These are phyloP conservation scores for Dolomedes plantarius DNA, from an alignment of 2,888 invertebrate species.

Conservation along the genomic window DNA sequence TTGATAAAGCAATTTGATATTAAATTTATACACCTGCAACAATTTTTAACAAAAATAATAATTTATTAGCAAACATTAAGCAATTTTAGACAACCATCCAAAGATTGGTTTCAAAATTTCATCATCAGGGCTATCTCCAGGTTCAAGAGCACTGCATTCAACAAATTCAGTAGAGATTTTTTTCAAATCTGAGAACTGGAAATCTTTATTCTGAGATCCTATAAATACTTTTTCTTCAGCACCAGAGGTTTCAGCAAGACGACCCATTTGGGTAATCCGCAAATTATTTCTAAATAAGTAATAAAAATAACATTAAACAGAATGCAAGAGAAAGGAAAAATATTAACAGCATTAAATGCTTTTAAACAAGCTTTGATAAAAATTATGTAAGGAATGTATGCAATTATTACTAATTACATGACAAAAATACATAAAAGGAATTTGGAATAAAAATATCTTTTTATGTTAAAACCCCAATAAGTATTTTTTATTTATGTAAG, in stretches of 20 bases:
- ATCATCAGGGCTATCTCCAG: conserved; percentile 71
- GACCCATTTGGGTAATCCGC: conserved; percentile 88
- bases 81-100: conserved; percentile 59
- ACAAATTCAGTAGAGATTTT: conserved; percentile 81
- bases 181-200: conserved; percentile 86
- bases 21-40: too few relatives aligned
- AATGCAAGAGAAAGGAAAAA: too few relatives aligned
- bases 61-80: conserved; percentile 34
- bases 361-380: neutral
- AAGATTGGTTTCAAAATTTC: conserved; percentile 23
- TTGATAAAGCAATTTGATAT: too few relatives aligned
- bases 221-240: conserved; percentile 81
- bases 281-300: conserved; percentile 84
- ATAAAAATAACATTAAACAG: too few relatives aligned
- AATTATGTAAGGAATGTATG: too few relatives aligned
- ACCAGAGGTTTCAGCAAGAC: conserved; percentile 86
- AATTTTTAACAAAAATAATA: too few relatives aligned
- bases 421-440: too few relatives aligned
- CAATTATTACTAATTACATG: too few relatives aligned
- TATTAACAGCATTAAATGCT: neutral
- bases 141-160: conserved; percentile 76
- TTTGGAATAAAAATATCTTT: too few relatives aligned
- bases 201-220: conserved; percentile 87
- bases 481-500: too few relatives aligned
- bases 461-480: too few relatives aligned